phyloP scores from a whole-genome alignment of 1,140 invertebrate species.

The Meloidogyne chitwoodi region DNA sequence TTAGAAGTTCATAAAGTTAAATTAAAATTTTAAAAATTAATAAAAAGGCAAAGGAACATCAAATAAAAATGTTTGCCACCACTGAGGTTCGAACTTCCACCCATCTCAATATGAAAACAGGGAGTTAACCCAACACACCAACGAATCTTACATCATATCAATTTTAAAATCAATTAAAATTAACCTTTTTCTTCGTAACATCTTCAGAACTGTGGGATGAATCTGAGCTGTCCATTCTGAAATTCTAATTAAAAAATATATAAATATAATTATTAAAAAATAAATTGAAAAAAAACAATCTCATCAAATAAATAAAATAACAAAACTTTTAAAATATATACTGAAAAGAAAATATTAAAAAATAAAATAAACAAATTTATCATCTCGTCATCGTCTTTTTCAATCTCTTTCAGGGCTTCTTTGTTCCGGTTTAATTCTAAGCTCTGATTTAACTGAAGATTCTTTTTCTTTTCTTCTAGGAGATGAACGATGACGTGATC shows the following conservation, averaged over 20 bases:
- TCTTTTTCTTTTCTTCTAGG: constrained; percentile 12
- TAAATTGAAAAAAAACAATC: neutral
- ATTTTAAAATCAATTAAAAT: neutral
- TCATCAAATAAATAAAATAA: too few species aligned
- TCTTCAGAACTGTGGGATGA: neutral
- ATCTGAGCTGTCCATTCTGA: neutral
- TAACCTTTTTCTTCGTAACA: neutral
- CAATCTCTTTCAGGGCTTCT: constrained; percentile 14
- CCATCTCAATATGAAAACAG: too few species aligned
- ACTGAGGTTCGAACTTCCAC: neutral
- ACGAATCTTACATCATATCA: too few species aligned
- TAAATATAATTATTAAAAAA: neutral
- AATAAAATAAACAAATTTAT: neutral
- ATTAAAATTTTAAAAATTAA: neutral
- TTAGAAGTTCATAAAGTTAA: neutral
- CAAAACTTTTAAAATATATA: neutral
- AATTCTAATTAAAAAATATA: neutral
- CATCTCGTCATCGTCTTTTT: neutral
- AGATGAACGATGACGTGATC: constrained; percentile 9
- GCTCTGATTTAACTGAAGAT: neutral
- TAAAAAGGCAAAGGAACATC: neutral
- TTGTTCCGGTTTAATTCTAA: constrained; percentile 1
- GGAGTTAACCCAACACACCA: neutral
- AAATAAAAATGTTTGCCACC: too few species aligned
- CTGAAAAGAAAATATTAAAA: neutral